phyloP scores from a whole-genome alignment of 1,140 invertebrate species.

The Hydropsyche tenuis region DNA sequence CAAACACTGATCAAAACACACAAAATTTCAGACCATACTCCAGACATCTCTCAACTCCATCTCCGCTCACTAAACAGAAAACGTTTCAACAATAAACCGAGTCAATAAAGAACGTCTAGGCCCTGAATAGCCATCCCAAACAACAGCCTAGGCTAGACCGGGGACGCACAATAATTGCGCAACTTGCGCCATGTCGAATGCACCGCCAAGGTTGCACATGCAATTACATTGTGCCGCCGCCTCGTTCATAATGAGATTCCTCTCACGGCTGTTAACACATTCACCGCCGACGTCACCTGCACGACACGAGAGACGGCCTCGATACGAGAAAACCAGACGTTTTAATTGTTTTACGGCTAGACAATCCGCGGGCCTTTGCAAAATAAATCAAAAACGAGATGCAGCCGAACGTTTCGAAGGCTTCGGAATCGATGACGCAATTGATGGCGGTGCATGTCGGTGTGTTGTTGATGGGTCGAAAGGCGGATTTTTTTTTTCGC shows the following conservation, averaged over 20 bases:
- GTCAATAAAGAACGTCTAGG: too few species aligned
- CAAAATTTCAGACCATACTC: too few species aligned
- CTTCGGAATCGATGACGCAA: background rate
- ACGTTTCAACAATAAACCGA: too few species aligned
- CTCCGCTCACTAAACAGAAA: too few species aligned
- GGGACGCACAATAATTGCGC: background rate
- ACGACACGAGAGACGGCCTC: background rate
- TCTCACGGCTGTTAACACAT: slow-evolving; percentile 35
- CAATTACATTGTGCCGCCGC: slow-evolving; percentile 26
- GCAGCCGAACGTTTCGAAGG: slow-evolving; percentile 10
- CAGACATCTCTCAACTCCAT: too few species aligned
- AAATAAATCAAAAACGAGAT: too few species aligned
- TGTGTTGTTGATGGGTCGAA: background rate
- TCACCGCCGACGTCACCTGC: slow-evolving; percentile 2
- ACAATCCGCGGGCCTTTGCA: too few species aligned
- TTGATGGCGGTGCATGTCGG: background rate
- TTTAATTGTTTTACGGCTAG: slow-evolving; percentile 6
- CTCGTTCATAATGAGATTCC: slow-evolving; percentile 33
- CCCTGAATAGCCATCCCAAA: too few species aligned
- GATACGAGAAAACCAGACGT: slow-evolving; percentile 1
- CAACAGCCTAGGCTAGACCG: background rate
- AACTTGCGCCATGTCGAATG: slow-evolving; percentile 31
- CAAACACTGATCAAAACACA: too few species aligned
- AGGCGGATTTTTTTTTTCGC: background rate
- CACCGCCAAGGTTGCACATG: slow-evolving; percentile 36